phyloP scores from a whole-genome alignment of 1,140 invertebrate genomes.

The Zaprionus inermis region DNA sequence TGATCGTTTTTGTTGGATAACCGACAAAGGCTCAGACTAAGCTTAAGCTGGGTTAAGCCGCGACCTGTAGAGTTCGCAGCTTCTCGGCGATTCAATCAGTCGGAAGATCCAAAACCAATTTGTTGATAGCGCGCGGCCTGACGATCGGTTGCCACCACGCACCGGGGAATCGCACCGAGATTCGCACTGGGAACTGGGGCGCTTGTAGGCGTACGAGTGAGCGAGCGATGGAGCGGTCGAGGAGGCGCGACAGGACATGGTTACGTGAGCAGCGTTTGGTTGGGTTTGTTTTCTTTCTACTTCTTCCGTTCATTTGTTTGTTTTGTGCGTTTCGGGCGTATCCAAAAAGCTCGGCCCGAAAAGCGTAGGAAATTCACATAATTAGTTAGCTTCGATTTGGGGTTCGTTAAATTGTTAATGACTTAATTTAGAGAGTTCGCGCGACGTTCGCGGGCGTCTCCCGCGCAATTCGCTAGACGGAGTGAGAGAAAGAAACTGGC shows the following conservation, averaged over 20 bases:
- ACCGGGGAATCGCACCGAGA: conserved; percentile 13
- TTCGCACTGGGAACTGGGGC: conserved; percentile 51
- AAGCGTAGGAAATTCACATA: conserved; percentile 77
- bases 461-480: conserved; percentile 25
- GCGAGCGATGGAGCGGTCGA: conserved; percentile 5
- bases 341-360: conserved; percentile 47
- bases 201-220: conserved; percentile 40
- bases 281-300: neutral
- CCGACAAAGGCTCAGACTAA: conserved; percentile 53
- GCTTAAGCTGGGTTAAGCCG: conserved; percentile 43
- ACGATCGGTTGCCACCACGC: conserved; percentile 59
- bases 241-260: conserved; percentile 54
- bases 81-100: conserved; percentile 67
- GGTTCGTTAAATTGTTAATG: conserved; percentile 81
- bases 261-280: conserved; percentile 52
- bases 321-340: conserved; percentile 72
- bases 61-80: conserved; percentile 42
- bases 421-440: conserved; percentile 77
- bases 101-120: conserved; percentile 78
- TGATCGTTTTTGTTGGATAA: conserved; percentile 72
- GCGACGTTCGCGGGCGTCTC: conserved; percentile 57
- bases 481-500: conserved; percentile 23
- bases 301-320: conserved; percentile 54
- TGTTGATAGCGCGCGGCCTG: conserved; percentile 72
- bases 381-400: conserved; percentile 68